Conservation (phyloP, 2,113 vertebrate genomes). For the Psophia crepitans region DNA sequence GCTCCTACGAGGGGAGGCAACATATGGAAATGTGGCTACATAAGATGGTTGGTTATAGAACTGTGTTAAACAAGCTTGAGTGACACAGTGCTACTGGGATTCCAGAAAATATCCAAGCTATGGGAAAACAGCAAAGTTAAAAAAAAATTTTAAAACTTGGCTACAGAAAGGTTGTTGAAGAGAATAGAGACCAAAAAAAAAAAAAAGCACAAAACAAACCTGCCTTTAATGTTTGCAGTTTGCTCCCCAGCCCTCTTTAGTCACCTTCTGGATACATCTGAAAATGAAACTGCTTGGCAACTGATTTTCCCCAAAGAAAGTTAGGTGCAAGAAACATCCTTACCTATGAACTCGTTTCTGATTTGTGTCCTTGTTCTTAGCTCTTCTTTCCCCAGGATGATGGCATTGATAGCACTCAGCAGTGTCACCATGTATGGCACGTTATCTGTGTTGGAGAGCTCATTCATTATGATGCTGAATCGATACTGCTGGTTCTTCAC, state of each 20-base stretch:
- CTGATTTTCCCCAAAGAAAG: neutral
- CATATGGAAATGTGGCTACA: neutral
- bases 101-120: neutral
- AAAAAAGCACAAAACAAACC: neutral
- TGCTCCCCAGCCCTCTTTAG: neutral
- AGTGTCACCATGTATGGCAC: conserved; percentile 92
- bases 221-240: neutral
- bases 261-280: neutral
- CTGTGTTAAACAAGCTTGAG: neutral
- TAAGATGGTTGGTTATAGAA: neutral
- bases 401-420: conserved; percentile 91
- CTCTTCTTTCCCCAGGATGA: conserved; percentile 90
- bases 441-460: conserved; percentile 88
- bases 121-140: neutral
- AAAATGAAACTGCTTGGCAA: neutral
- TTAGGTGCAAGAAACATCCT: neutral
- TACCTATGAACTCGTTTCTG: conserved; percentile 94
- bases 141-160: neutral
- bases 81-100: neutral
- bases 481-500: conserved; percentile 94
- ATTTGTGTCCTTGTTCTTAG: conserved; percentile 85
- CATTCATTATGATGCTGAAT: conserved; percentile 92
- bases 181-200: neutral
- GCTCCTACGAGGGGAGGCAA: neutral
- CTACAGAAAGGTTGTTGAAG: neutral